A percentile compares a stretch with the other conserved stretches of the same genome.
These are phyloP conservation scores for Tigriopus californicus DNA, from an alignment of 2,888 invertebrate species.

Conservation along the genomic window DNA sequence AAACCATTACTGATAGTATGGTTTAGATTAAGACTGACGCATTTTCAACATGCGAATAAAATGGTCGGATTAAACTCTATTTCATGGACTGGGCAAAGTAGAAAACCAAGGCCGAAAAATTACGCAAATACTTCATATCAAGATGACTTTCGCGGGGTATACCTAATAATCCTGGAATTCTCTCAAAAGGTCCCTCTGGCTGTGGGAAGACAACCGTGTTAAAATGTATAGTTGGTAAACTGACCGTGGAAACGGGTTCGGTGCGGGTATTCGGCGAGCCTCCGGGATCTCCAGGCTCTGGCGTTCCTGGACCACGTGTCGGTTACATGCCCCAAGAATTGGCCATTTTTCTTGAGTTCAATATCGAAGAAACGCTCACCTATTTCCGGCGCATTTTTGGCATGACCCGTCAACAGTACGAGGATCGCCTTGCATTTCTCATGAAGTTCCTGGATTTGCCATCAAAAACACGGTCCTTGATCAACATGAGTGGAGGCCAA, in stretches of 20 bases:
- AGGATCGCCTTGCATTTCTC: conserved; percentile 26
- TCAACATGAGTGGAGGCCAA: conserved; percentile 27
- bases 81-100: too few relatives aligned
- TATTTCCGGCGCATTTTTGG: conserved; percentile 29
- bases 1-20: too few relatives aligned
- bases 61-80: too few relatives aligned
- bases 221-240: conserved; percentile 18
- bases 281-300: conserved; percentile 18
- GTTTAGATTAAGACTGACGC: too few relatives aligned
- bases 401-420: conserved; percentile 23
- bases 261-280: conserved; percentile 18
- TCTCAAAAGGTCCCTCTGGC: conserved; percentile 18
- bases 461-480: conserved; percentile 23
- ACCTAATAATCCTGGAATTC: too few relatives aligned
- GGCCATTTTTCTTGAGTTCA: conserved; percentile 22
- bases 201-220: conserved; percentile 20
- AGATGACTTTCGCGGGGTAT: too few relatives aligned
- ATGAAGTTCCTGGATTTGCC: conserved; percentile 28
- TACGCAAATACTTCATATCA: too few relatives aligned
- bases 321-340: conserved; percentile 21
- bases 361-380: conserved; percentile 28
- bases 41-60: too few relatives aligned
- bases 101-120: too few relatives aligned
- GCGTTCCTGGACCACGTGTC: conserved; percentile 19
- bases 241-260: conserved; percentile 17